Conservation (phyloP, 1,140 invertebrate species). For the Acromyrmex echinatior region DNA sequence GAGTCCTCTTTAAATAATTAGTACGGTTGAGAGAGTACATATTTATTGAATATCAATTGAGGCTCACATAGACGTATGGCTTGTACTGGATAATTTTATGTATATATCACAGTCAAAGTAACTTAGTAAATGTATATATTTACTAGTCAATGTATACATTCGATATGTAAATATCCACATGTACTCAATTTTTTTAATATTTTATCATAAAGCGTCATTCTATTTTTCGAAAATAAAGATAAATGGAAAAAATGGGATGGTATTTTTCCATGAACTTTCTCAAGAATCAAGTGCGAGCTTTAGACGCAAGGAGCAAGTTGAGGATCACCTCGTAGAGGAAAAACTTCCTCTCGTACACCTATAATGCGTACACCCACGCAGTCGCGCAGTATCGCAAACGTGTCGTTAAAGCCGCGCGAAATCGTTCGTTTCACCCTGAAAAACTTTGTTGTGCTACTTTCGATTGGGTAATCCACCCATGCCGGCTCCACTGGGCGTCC, state of each 20-base stretch:
- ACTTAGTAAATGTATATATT: too few species aligned
- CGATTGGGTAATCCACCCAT: constrained; percentile 32
- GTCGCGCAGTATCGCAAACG: constrained; percentile 16
- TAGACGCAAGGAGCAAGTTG: constrained; percentile 16
- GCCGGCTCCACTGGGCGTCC: constrained; percentile 18
- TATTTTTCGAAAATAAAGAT: not conserved
- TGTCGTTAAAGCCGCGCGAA: constrained; percentile 52
- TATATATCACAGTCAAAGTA: too few species aligned
- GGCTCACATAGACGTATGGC: too few species aligned
- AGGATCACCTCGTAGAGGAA: constrained; percentile 63
- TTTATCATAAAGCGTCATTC: not conserved
- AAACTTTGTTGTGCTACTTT: constrained; percentile 61
- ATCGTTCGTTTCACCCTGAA: constrained; percentile 53
- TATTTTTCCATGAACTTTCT: not conserved
- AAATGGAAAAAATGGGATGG: not conserved
- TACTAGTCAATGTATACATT: too few species aligned
- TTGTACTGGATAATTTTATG: too few species aligned
- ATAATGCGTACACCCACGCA: constrained; percentile 60
- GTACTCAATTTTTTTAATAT: not conserved
- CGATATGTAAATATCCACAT: too few species aligned
- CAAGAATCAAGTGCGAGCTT: not conserved
- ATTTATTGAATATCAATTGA: too few species aligned
- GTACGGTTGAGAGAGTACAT: too few species aligned
- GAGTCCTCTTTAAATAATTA: too few species aligned
- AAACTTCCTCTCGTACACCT: constrained; percentile 75